Percentiles rank a stretch among this genome's conserved stretches.
phyloP scores from a whole-genome alignment of 2,888 invertebrate genomes.

The Eristalis pertinax region DNA sequence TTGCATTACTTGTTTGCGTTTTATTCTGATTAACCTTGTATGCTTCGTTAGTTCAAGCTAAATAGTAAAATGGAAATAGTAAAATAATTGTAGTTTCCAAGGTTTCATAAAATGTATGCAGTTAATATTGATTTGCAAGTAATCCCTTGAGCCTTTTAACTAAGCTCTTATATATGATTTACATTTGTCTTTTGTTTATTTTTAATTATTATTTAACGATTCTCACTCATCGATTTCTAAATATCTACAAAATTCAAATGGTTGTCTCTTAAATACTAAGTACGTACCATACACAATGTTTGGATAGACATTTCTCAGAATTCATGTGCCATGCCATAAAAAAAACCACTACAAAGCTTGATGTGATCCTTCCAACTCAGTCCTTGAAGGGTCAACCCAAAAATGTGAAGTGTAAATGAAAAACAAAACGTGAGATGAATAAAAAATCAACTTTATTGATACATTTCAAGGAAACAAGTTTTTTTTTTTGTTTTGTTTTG shows the following conservation, averaged over 20 bases:
- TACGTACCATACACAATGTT: slow-evolving; percentile 46
- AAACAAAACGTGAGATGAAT: slow-evolving; percentile 63
- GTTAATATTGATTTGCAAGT: too few relatives aligned
- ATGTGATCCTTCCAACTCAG: slow-evolving; percentile 28
- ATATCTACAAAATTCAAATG: slow-evolving; percentile 29
- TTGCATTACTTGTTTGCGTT: neutral
- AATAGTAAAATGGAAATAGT: too few relatives aligned
- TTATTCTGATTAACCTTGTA: too few relatives aligned
- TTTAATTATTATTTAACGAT: slow-evolving; percentile 32
- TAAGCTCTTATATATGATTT: slow-evolving; percentile 50
- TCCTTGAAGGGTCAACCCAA: slow-evolving; percentile 44
- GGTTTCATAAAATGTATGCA: too few relatives aligned
- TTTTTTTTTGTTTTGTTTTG: slow-evolving; percentile 4
- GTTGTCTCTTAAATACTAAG: neutral
- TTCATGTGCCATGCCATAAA: slow-evolving; percentile 1
- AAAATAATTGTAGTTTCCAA: slow-evolving; percentile 2
- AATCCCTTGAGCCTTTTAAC: slow-evolving; percentile 21
- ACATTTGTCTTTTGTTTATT: slow-evolving; percentile 6
- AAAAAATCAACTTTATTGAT: slow-evolving; percentile 71
- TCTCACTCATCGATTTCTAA: slow-evolving; percentile 70
- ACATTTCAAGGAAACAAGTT: slow-evolving; percentile 29
- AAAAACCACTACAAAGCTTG: slow-evolving; percentile 5
- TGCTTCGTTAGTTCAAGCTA: slow-evolving; percentile 7
- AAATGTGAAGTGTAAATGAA: slow-evolving; percentile 23
- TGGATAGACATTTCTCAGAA: slow-evolving; percentile 15